Base-by-base conservation (phyloP, 2,797 vertebrate species). In the Eutrigla gurnardus region DNA sequence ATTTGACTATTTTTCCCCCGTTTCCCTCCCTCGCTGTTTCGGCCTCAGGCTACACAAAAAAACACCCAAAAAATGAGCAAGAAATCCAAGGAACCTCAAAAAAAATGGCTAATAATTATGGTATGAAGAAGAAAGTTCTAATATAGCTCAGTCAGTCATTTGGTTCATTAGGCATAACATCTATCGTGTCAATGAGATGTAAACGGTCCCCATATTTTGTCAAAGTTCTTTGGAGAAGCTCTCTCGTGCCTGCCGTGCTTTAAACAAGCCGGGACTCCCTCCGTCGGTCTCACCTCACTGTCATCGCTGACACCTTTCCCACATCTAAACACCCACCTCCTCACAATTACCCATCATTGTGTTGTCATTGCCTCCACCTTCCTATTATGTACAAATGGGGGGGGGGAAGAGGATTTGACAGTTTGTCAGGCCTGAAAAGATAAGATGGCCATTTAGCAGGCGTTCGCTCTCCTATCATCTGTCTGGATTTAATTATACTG, bases 401-500 rank as follows among this genome's bases (percentile, higher is more conserved):
- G 64, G 74, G 79, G 71, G n/a, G n/a, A n/a, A n/a, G n/a, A 78
- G 69, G 68, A 70, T 67, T 71, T 91, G 91, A 93, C 90, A 89
- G 85, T 81, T 86, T 92, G 90, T 89, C 90, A 89, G 85, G 68
- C 74, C 52, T 14, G 62, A 79, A 73, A 63, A 87, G 91, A 91
- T 92, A 89, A 91, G 88, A 91, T 77, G 77, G 84, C 86, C 85
- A 86, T 91, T 92, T 89, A 90, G 82, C 78, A 84, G 79, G 72
- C 49, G 73, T 79, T 84, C 82, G 82, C 77, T 87, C 87, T 77
- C 70, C 73, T 84, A 77, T 89, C 80, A 15, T 85, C 83, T 78
- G 86, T 86, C 87, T 77, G 71, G 76, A 86, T 93, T 89, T 92
- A 92, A 93, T 93, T 92, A 92, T 81, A 84, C 75, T 58, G 84